Base-by-base conservation (phyloP, 2,888 invertebrate genomes). In the Xylota segnis region DNA sequence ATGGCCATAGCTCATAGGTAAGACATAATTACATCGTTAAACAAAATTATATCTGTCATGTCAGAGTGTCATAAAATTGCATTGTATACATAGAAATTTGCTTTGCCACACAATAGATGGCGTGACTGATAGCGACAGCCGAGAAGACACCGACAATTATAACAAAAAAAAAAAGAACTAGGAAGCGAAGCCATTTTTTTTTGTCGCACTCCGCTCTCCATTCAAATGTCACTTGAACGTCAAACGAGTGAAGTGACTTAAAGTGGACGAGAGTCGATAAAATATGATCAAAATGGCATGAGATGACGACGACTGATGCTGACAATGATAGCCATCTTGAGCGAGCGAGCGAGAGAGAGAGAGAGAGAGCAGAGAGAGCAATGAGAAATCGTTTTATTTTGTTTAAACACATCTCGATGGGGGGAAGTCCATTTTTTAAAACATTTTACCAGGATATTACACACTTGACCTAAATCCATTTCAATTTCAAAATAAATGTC, bases 401-500 rank as follows among this genome's bases (percentile, higher is more conserved):
- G n/a, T n/a, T 81, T 74, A 27, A 59, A 47, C 56, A 63, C 50
- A 14, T 18, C 34, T 18, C 29, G 58, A 37, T 32, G 27, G 9
- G 34, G 12, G 27, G 56, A 45, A 71, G 37, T 61, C 7, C 40
- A 29, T 50, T 61, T 59, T 72, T 59, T 50, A 59, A n/a, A 59
- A 10, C 59, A 77, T 74, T 78, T 78, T 68, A 75, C 45, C 84
- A 84, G 79, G 84, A 84, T 79, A 84, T 84, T 84, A 84, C 84
- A 84, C 78, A 84, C 84, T 84, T 84, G 84, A 84, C 84, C 84
- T 66, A 75, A 45, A 84, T 83, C 84, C 75, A 84, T 84, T 84
- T 84, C 75, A 79, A 79, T 84, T 84, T 84, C 52, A 76, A 79
- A 84, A 84, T 84, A 84, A 84, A 84, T 84, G 84, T 84, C 84